Base-by-base conservation (phyloP, 1,140 invertebrate species). In the Drosophila prosaltans region DNA sequence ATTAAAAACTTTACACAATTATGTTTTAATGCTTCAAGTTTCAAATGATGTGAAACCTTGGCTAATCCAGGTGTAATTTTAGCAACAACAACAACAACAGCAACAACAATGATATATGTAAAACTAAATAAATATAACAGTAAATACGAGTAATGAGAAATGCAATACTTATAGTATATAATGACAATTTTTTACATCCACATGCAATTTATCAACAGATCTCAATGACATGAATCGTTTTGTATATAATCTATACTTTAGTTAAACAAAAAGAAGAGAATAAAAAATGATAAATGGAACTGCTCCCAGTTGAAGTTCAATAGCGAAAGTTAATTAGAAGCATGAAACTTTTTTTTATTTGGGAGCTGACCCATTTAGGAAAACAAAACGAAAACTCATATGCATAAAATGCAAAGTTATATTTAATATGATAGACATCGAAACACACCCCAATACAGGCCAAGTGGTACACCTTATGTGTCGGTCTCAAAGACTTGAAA, bases 161-260 rank as follows among this genome's bases (percentile, higher is more conserved):
- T 71, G 67, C 41, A 21, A 71, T 65, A 62, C 62, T 65, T 65
- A 55, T 5, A 65, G 11, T 24, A 16, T 24, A 11, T 26, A 62
- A 30, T 26, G 11, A 39, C 45, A 76, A 77, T 60, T 60, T 54
- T 55, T 54, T 55, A 72, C 62, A 72, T 78, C 74, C 68, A 66
- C 74, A 78, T 78, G 74, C 74, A 57, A 78, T 78, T 66, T 78
- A 78, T 78, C 73, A 77, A 73, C 40, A 51, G 24, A 61, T 60
- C 58, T 77, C 74, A 78, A 78, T 78, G 74, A 72, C 64, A 57
- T 21, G 39, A 41, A 65, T 57, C 55, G 40, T 57, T 43, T 61
- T 36, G 72, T 76, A 70, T 71, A 71, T 71, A 71, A 48, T 43
- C 64, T 65, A 24, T 62, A 65, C 55, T 71, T 61, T 39, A 76